A percentile compares a stretch with the other conserved stretches of the same genome.
Conservation (phyloP, 1,140 invertebrate genomes). For the Papilio polytes region DNA sequence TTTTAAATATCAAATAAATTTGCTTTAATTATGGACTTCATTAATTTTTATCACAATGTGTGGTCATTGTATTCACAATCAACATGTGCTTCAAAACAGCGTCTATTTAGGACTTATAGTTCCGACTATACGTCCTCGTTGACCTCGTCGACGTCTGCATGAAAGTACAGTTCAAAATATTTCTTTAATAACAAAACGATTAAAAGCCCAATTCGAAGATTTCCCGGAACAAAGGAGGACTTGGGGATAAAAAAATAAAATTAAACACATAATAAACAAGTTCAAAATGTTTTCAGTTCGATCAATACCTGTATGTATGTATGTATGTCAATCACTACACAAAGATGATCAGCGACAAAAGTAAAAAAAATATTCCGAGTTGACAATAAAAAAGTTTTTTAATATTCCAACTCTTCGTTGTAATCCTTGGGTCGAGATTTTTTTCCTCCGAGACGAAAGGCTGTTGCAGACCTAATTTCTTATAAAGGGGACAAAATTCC, state of each 20-base stretch:
- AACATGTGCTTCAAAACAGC: too few species aligned
- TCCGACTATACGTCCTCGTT: too few species aligned
- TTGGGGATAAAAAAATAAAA: too few species aligned
- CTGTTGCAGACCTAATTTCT: conserved; percentile 34
- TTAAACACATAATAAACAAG: too few species aligned
- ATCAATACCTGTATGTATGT: neutral
- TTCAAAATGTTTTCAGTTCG: neutral
- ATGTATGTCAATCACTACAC: neutral
- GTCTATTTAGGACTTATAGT: too few species aligned
- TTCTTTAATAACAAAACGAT: too few species aligned
- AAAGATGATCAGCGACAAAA: conserved; percentile 16
- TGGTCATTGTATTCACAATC: neutral
- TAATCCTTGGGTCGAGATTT: conserved; percentile 25
- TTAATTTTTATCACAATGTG: neutral
- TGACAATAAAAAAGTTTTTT: conserved; percentile 36
- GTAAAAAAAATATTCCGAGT: conserved; percentile 22
- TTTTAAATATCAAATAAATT: conserved; percentile 29
- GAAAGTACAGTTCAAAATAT: too few species aligned
- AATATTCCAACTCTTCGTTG: conserved; percentile 15
- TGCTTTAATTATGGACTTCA: conserved; percentile 6
- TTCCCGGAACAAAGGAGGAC: too few species aligned
- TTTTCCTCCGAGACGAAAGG: conserved; percentile 14
- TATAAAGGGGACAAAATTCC: conserved; percentile 30
- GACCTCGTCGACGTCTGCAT: too few species aligned
- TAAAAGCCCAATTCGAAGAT: too few species aligned